Evolutionary conservation across 2,797 vertebrate genomes (phyloP).

Genomic region (Fistularia tabacaria): DNA sequence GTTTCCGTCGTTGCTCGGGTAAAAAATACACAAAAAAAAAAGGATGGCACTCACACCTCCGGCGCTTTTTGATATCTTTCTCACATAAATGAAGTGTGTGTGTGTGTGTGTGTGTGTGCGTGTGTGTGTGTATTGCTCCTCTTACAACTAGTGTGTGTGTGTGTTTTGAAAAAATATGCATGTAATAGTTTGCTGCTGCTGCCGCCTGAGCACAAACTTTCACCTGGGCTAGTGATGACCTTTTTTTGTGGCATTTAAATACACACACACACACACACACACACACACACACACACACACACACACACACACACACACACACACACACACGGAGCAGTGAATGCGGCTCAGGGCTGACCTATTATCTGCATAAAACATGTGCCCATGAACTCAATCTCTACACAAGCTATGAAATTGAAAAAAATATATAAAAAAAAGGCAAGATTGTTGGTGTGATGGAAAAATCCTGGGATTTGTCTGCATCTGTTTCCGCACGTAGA

Average conservation of each 20-base stretch:
- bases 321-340: no score
- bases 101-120: not conserved
- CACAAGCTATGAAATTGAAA: no score
- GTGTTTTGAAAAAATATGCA: slow-evolving; percentile 9
- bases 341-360: slow-evolving; percentile 11
- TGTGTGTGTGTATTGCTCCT: slow-evolving; percentile 23
- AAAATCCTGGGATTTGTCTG: not conserved
- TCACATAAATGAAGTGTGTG: no score
- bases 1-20: no score
- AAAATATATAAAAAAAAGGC: no score
- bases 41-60: no score
- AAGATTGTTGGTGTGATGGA: not conserved
- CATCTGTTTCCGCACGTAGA: not conserved
- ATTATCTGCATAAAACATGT: slow-evolving; percentile 32
- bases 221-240: slow-evolving; percentile 44
- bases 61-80: no score
- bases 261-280: slow-evolving; percentile 27
- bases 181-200: slow-evolving; percentile 17
- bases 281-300: slow-evolving; percentile 26
- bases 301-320: slow-evolving; percentile 6
- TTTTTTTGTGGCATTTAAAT: slow-evolving; percentile 63
- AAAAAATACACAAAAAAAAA: no score
- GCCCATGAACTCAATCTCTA: not conserved
- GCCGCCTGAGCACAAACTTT: slow-evolving; percentile 21
- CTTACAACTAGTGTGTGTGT: not conserved